Conservation (phyloP, 2,888 invertebrate genomes). For the Macrostomum cliftonense region DNA sequence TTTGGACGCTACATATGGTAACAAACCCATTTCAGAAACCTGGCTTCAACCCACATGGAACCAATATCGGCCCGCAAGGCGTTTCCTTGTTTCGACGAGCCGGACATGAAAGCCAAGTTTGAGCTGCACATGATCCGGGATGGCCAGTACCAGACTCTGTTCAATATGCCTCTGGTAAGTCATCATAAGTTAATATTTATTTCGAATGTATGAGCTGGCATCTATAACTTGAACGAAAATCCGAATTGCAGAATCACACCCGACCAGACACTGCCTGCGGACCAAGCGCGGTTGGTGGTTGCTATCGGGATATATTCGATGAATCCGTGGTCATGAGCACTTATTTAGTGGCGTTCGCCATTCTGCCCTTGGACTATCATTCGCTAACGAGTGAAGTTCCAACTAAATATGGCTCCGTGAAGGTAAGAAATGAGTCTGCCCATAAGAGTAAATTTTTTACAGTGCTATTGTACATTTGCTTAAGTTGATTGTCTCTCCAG, state of each 20-base stretch:
- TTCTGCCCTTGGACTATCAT: constrained; percentile 6
- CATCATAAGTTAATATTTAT: too few species aligned
- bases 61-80: constrained; percentile 29
- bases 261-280: too few species aligned
- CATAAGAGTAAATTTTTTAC: too few species aligned
- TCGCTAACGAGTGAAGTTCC: background rate
- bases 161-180: constrained; percentile 47
- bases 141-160: constrained; percentile 17
- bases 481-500: too few species aligned
- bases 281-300: too few species aligned
- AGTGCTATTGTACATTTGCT: too few species aligned
- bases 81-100: constrained; percentile 37
- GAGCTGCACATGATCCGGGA: constrained; percentile 22
- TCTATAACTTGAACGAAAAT: too few species aligned
- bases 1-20: too few species aligned
- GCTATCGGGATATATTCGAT: constrained; percentile 19
- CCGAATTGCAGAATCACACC: too few species aligned
- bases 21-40: constrained; percentile 18
- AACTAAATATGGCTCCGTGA: too few species aligned
- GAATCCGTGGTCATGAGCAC: constrained; percentile 54
- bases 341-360: constrained; percentile 53
- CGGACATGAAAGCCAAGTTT: constrained; percentile 26
- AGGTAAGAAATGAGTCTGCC: too few species aligned
- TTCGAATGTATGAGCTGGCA: too few species aligned
- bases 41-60: constrained; percentile 53